Percentiles rank a stretch among this genome's conserved stretches.
These are phyloP conservation scores for Montipora sp. DNA, from an alignment of 64 coral and sea anemone genomes.

Conservation along the genomic window DNA sequence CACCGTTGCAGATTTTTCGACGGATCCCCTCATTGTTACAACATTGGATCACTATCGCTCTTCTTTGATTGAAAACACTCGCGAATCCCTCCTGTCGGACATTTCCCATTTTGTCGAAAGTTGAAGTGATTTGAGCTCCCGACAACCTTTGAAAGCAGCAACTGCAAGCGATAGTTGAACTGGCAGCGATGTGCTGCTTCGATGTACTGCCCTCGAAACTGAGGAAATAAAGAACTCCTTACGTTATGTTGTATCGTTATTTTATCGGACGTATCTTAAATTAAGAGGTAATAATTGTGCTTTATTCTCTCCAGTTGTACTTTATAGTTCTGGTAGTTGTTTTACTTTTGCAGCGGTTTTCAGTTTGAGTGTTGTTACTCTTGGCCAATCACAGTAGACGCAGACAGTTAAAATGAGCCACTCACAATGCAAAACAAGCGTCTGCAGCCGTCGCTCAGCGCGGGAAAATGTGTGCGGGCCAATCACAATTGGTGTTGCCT, in stretches of 20 bases:
- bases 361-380: background rate
- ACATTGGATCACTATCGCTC: background rate
- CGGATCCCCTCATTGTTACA: background rate
- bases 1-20: background rate
- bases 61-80: background rate
- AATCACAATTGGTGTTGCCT: too few species aligned
- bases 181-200: background rate
- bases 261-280: background rate
- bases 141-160: background rate
- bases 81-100: background rate
- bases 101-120: background rate
- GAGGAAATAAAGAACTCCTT: constrained; percentile 49
- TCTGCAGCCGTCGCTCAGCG: too few species aligned
- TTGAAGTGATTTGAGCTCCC: background rate
- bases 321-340: too few species aligned
- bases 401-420: too few species aligned
- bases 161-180: background rate
- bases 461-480: too few species aligned
- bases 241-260: constrained; percentile 11
- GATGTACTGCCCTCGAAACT: constrained; percentile 23
- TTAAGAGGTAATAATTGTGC: background rate
- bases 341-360: background rate
- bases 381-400: too few species aligned
- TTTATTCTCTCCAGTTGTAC: background rate
- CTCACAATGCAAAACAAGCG: too few species aligned